Evolutionary conservation across 2,888 invertebrate genomes (phyloP).

Genomic region (Blastobasis adustella): DNA sequence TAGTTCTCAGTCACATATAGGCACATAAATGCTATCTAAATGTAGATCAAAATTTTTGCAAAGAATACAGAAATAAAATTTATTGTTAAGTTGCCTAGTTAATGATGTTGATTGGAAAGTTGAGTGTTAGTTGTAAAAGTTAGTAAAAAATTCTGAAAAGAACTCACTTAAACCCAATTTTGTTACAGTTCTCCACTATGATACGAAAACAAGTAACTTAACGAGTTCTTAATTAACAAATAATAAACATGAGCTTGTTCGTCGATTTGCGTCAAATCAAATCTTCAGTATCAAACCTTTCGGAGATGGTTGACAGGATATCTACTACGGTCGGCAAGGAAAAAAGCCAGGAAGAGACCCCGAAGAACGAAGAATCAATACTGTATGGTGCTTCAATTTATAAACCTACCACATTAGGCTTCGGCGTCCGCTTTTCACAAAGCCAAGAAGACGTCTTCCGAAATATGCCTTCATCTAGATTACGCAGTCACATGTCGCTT

Average conservation of each 20-base stretch:
- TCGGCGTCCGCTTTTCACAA: constrained; percentile 62
- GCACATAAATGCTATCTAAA: too few species aligned
- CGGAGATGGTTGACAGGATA: constrained; percentile 68
- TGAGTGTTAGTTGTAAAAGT: too few species aligned
- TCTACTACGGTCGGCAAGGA: constrained; percentile 47
- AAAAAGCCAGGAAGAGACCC: constrained; percentile 31
- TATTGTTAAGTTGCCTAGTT: too few species aligned
- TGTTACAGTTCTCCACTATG: constrained; percentile 9
- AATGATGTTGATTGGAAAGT: too few species aligned
- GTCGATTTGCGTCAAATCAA: constrained; percentile 68
- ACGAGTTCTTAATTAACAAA: not conserved
- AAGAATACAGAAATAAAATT: too few species aligned
- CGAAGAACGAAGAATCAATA: constrained; percentile 39
- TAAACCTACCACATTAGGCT: constrained; percentile 58
- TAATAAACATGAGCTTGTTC: constrained; percentile 58
- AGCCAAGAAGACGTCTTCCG: constrained; percentile 64
- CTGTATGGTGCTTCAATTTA: constrained; percentile 50
- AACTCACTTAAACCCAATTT: not conserved
- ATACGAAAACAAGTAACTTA: not conserved
- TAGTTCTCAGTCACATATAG: too few species aligned
- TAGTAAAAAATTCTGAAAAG: too few species aligned
- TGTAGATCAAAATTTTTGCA: too few species aligned
- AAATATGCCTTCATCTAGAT: constrained; percentile 60
- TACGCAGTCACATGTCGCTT: constrained; percentile 65
- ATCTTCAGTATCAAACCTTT: constrained; percentile 63